These are phyloP conservation scores for Neoascia interrupta DNA, from an alignment of 2,888 invertebrate species.

Conservation along the genomic window DNA sequence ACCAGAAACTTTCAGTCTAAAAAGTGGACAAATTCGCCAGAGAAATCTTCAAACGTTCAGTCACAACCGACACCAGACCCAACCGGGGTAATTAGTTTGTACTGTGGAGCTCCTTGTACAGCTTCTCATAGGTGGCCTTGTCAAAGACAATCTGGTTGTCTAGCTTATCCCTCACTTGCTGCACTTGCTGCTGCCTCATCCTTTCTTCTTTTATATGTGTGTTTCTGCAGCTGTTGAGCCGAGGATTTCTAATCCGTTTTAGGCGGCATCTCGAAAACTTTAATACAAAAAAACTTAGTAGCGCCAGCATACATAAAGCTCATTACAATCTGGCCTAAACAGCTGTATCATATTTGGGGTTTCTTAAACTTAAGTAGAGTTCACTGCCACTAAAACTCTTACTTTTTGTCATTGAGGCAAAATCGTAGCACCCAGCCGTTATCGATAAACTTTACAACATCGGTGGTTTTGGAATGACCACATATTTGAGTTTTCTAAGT, in stretches of 20 bases:
- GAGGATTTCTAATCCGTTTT: slow-evolving; percentile 95
- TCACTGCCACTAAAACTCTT: too few species aligned
- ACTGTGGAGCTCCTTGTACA: slow-evolving; percentile 97
- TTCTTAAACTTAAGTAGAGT: too few species aligned
- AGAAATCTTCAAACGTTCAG: slow-evolving; percentile 99
- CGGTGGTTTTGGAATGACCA: too few species aligned
- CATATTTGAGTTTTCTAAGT: too few species aligned
- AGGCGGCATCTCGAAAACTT: slow-evolving; percentile 83
- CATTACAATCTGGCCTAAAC: too few species aligned
- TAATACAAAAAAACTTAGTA: slow-evolving; percentile 79
- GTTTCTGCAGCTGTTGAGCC: slow-evolving; percentile 95
- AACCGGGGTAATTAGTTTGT: slow-evolving; percentile 99
- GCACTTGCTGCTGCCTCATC: slow-evolving; percentile 95
- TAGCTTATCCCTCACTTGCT: slow-evolving; percentile 99
- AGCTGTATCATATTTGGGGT: too few species aligned
- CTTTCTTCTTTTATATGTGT: slow-evolving; percentile 97
- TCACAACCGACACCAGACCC: slow-evolving; percentile 98
- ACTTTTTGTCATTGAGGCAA: too few species aligned
- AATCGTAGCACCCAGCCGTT: too few species aligned
- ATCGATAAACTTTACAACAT: too few species aligned
- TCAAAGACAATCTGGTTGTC: slow-evolving; percentile 99
- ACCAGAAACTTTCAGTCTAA: too few species aligned
- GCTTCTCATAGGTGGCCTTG: slow-evolving; percentile 98
- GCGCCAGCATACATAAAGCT: too few species aligned
- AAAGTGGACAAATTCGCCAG: too few species aligned